Evolutionary conservation across 2,797 vertebrate species (phyloP), one percentile per base, ranked within the genome.

Genomic region (Girardinus metallicus): DNA sequence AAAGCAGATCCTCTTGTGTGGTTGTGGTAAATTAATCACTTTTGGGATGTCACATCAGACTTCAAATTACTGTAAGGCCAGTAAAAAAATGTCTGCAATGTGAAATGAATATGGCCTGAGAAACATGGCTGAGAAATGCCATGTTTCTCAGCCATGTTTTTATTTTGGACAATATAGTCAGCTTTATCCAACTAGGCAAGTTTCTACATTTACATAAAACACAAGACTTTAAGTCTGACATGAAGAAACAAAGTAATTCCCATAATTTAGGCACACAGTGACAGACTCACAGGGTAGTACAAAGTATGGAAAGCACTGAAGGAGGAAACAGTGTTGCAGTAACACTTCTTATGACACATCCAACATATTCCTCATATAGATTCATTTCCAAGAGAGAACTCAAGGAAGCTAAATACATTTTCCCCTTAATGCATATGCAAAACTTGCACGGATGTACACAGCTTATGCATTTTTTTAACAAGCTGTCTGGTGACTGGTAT

Each of bases 301-400:
- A 85, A 85, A 90, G 86, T 76, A 88, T 83, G 85, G 85, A 88
- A 92, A 92, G 78, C 83, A 87, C 81, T 51, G 29, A 78, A 53
- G 78, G 77, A 88, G 83, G 82, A 81, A 88, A 86, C 80, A 55
- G 39, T 31, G 62, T 34, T 23, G 76, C 49, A 70, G 39, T 83
- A 34, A 77, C 79, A 47, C 76, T 84, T 90, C 73, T 76, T 70
- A 73, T 64, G 77, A 76, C 53, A 81, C 57, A 55, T 39, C 43
- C 70, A 26, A 5, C 31, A 26, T 2, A 75, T 29, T 49, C 23
- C 44, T 51, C 9, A 62, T 6, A 64, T 26, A 0, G 1, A 26
- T 62, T 74, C 4, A 8, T 55, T 75, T 72, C 47, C 36, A 4
- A 36, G 10, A 73, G n/a, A 26, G 70, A 41, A 18, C 31, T 73